Conservation (phyloP, 1,140 invertebrate genomes). For the Hylaeus volcanicus region DNA sequence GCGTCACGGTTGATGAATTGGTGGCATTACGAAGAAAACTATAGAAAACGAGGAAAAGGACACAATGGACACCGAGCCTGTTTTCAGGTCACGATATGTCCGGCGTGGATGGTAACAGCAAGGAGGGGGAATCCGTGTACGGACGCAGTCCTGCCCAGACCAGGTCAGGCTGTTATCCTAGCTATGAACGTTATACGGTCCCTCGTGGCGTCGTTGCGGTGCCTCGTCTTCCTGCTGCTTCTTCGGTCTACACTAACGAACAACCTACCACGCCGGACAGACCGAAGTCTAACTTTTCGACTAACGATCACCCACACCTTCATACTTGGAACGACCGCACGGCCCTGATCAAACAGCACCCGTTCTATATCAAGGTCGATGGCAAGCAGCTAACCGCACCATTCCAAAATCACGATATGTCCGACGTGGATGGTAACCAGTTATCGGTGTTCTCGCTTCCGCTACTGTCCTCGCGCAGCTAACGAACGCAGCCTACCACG, state of each 20-base stretch:
- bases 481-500: slow-evolving; percentile 35
- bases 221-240: slow-evolving; percentile 81
- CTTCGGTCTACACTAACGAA: slow-evolving; percentile 82
- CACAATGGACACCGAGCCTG: slow-evolving; percentile 40
- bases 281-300: slow-evolving; percentile 67
- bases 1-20: slow-evolving; percentile 40
- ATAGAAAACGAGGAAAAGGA: neutral
- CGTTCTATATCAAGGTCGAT: neutral
- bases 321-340: neutral
- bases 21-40: slow-evolving; percentile 8
- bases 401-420: slow-evolving; percentile 18
- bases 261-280: slow-evolving; percentile 77
- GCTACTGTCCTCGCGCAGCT: slow-evolving; percentile 17
- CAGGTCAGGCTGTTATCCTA: slow-evolving; percentile 90
- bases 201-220: slow-evolving; percentile 83
- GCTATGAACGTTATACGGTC: slow-evolving; percentile 87
- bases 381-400: slow-evolving; percentile 7
- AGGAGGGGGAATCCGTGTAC: slow-evolving; percentile 88
- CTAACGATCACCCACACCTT: neutral
- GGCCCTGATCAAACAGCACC: slow-evolving; percentile 6
- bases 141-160: slow-evolving; percentile 86
- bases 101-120: slow-evolving; percentile 92
- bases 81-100: slow-evolving; percentile 92
- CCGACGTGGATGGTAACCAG: slow-evolving; percentile 48
- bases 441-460: slow-evolving; percentile 23